Evolutionary conservation across 2,888 invertebrate species (phyloP).

Genomic region (Branchellion lobata): DNA sequence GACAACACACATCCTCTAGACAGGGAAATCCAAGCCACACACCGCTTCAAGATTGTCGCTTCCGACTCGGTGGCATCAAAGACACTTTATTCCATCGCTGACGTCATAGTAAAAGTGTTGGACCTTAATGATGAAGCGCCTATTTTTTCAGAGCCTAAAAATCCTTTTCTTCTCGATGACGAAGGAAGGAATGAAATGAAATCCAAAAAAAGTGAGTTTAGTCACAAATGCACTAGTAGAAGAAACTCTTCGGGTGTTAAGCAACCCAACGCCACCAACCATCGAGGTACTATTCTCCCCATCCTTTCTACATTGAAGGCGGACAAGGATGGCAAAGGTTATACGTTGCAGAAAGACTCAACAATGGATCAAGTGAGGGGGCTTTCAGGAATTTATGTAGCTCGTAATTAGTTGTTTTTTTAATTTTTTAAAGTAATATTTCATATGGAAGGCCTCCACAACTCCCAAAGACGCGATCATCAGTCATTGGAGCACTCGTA

Average conservation of each 20-base stretch:
- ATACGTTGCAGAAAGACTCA: too few species aligned
- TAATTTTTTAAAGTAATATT: too few species aligned
- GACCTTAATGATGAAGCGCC: constrained; percentile 13
- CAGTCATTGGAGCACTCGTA: too few species aligned
- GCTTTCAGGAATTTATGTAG: too few species aligned
- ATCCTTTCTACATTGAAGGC: too few species aligned
- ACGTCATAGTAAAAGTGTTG: background rate
- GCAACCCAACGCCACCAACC: background rate
- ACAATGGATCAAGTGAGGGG: background rate
- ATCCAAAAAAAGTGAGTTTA: background rate
- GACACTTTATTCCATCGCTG: background rate
- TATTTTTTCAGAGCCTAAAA: background rate
- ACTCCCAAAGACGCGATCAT: too few species aligned
- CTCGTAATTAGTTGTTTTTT: too few species aligned
- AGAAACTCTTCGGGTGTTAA: background rate
- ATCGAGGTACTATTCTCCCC: too few species aligned
- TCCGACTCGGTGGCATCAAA: background rate
- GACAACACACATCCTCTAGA: background rate
- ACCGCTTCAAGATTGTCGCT: constrained; percentile 2
- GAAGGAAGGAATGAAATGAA: background rate
- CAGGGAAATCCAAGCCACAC: background rate
- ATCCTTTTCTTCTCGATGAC: background rate
- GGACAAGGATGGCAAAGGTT: too few species aligned
- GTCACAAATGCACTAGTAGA: background rate
- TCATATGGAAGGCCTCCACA: too few species aligned